Percentiles rank a stretch among this genome's conserved stretches.
Evolutionary conservation across 1,140 invertebrate genomes (phyloP).

Genomic region (Aphaenogaster floridana): DNA sequence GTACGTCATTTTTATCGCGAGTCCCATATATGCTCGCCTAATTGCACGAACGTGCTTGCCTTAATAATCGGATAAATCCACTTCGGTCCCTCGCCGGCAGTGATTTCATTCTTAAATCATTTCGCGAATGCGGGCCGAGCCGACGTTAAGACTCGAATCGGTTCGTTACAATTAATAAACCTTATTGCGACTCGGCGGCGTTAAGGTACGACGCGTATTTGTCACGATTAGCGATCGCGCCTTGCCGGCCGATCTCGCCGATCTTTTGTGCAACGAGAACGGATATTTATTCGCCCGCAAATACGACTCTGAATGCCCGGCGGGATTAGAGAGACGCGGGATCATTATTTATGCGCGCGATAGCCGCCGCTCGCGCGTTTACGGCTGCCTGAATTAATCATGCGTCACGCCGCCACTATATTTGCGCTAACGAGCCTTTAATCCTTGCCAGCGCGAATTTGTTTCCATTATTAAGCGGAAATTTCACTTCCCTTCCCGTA

Average conservation of each 20-base stretch:
- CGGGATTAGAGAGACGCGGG: conserved; percentile 70
- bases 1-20: conserved; percentile 7
- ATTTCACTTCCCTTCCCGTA: not conserved
- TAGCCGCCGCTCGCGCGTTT: conserved; percentile 34
- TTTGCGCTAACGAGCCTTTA: conserved; percentile 59
- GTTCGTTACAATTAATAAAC: conserved; percentile 57
- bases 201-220: conserved; percentile 71
- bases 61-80: conserved; percentile 52
- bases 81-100: not conserved
- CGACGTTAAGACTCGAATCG: conserved; percentile 30
- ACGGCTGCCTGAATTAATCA: conserved; percentile 69
- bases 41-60: conserved; percentile 10
- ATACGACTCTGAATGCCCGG: conserved; percentile 45
- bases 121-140: not conserved
- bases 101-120: conserved; percentile 23
- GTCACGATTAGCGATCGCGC: conserved; percentile 68
- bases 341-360: conserved; percentile 71
- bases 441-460: conserved; percentile 7
- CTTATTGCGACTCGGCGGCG: conserved; percentile 10
- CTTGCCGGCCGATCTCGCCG: conserved; percentile 23
- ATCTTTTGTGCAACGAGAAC: conserved; percentile 61
- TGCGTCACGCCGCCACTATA: conserved; percentile 51
- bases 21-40: not conserved
- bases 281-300: conserved; percentile 66
- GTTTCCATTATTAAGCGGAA: conserved; percentile 42